Percentiles rank a stretch among this genome's conserved stretches.
phyloP scores from a whole-genome alignment of 2,113 vertebrate genomes.

The Clarias batrachus region DNA sequence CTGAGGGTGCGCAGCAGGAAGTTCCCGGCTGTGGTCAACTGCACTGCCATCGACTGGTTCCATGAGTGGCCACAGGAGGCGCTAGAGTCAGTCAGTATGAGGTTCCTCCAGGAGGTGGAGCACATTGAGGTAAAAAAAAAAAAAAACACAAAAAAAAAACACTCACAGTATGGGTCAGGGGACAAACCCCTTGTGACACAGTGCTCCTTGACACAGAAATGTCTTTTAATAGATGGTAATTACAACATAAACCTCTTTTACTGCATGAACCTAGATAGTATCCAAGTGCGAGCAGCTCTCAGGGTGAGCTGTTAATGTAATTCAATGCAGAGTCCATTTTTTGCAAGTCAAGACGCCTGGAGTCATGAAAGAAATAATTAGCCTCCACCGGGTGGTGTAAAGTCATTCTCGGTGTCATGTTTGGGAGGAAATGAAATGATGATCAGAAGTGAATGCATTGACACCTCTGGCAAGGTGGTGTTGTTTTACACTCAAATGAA shows the following conservation, averaged over 20 bases:
- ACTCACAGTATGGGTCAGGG: neutral
- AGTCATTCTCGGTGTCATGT: conserved; percentile 23
- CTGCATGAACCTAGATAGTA: neutral
- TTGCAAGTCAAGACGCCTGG: conserved; percentile 15
- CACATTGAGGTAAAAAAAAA: conserved; percentile 77
- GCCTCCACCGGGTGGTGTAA: conserved; percentile 9
- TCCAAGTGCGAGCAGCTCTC: conserved; percentile 14
- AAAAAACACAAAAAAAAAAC: neutral
- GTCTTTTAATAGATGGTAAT: neutral
- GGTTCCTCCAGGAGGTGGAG: conserved; percentile 81
- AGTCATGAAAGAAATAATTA: conserved; percentile 47
- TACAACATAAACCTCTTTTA: neutral
- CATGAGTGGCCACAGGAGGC: conserved; percentile 90
- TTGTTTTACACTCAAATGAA: neutral
- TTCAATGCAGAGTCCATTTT: conserved; percentile 21
- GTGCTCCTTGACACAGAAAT: neutral
- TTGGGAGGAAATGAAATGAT: conserved; percentile 32
- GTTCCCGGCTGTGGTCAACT: conserved; percentile 87
- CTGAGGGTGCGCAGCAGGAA: conserved; percentile 83
- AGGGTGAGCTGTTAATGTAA: conserved; percentile 27
- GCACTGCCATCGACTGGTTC: conserved; percentile 87
- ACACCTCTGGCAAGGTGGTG: conserved; percentile 34
- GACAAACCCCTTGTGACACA: neutral
- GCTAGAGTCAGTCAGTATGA: conserved; percentile 87
- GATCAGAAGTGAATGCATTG: conserved; percentile 17